Conservation (phyloP, 2,113 vertebrate species). For the Papio anubis region DNA sequence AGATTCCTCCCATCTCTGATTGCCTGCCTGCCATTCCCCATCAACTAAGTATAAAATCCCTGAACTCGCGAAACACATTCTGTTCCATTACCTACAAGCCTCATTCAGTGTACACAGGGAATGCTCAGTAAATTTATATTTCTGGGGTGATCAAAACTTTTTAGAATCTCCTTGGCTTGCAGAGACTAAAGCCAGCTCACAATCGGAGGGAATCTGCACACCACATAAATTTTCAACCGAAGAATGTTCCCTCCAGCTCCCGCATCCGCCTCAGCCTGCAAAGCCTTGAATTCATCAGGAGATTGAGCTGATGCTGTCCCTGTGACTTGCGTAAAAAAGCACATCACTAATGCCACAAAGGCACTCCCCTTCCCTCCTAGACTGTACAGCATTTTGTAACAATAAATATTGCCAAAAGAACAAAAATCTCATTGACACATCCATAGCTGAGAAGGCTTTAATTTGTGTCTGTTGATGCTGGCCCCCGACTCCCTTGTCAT, state of each 20-base stretch:
- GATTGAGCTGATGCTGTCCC: neutral
- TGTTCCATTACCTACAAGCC: neutral
- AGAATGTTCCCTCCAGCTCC: neutral
- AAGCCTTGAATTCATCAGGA: constrained; percentile 58
- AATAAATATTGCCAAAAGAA: constrained; percentile 65
- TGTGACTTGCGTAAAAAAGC: neutral
- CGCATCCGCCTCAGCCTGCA: neutral
- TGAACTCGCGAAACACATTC: neutral
- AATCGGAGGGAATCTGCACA: neutral
- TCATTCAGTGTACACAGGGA: neutral
- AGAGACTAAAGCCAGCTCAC: neutral
- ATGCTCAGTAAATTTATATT: neutral
- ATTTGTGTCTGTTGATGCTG: constrained; percentile 51
- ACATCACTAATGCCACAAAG: neutral
- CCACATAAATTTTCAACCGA: constrained; percentile 35
- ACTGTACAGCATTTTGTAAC: constrained; percentile 54
- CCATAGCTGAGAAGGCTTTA: constrained; percentile 46
- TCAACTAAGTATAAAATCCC: neutral
- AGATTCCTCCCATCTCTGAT: neutral
- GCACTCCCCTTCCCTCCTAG: neutral
- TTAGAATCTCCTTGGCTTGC: neutral
- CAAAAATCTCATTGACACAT: neutral
- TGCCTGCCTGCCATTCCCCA: neutral
- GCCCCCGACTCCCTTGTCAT: constrained; percentile 45
- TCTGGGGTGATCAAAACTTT: neutral